Base-by-base conservation (phyloP, 2,888 invertebrate genomes). In the Folsomia manolachei region DNA sequence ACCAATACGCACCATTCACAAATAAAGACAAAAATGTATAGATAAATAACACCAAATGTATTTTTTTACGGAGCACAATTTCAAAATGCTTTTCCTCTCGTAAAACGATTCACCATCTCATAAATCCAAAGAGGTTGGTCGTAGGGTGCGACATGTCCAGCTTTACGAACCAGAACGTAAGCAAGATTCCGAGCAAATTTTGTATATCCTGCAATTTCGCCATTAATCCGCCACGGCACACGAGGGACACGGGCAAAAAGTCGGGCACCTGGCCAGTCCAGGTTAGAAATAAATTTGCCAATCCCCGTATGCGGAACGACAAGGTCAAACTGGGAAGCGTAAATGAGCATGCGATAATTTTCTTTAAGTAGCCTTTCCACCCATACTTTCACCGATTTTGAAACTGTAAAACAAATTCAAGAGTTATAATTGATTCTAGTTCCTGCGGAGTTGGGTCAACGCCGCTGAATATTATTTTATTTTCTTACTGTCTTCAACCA, bases 261-360 rank as follows among this genome's bases (percentile, higher is more conserved):
- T 1, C 86, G 87, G 0, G 89, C 85, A 1, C 87, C 89, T 21
- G 85, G 86, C 85, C 93, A 94, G 61, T 90, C 87, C 0, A 94
- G 85, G 68, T 89, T 87, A 78, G 88, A 86, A 39, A 96, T 84
- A 83, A 91, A 94, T 82, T 91, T 91, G 23, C 91, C 87, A 0
- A 95, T 94, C 66, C 93, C 83, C 0, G 94, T 93, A 84, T 94
- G 93, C 0, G 94, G 93, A 0, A 95, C 92, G 75, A 95, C 93
- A 18, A 96, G 90, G 83, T 97, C 96, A 75, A 96, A 83, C 82
- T 96, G 95, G 0, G 96, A 95, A 82, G 90, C 95, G 83, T 95
- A 96, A 71, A 95, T 87, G 63, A 95, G 87, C 19, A 94, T 88
- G 83, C 87, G 86, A 81, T 91, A 91, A 79, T 89, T 72, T 19